Conservation (phyloP, 2,888 invertebrate genomes). For the Himalopsyche tibetana region DNA sequence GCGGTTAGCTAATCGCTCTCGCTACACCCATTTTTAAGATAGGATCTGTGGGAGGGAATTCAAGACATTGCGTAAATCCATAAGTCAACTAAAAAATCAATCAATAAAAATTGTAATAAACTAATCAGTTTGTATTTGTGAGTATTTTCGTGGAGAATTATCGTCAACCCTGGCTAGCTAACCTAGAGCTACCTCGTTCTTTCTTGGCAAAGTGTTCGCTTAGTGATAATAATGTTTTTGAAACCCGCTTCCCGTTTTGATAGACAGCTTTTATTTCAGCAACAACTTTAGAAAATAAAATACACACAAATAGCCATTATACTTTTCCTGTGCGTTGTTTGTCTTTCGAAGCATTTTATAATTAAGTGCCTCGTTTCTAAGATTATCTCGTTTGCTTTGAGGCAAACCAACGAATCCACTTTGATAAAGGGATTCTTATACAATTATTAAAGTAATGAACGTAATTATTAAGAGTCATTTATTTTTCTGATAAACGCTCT, state of each 20-base stretch:
- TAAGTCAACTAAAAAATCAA: no score
- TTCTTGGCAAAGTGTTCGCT: slow-evolving; percentile 39
- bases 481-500: slow-evolving; percentile 1
- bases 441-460: slow-evolving; percentile 28
- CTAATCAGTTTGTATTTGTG: no score
- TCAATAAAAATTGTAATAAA: no score
- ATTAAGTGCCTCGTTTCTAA: slow-evolving; percentile 36
- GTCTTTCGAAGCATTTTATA: slow-evolving; percentile 23
- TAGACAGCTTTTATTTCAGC: slow-evolving; percentile 40
- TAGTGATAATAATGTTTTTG: slow-evolving; percentile 41
- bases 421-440: slow-evolving; percentile 22
- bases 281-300: slow-evolving; percentile 41
- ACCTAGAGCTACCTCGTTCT: background rate
- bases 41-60: no score
- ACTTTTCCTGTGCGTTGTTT: slow-evolving; percentile 38
- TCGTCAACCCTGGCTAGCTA: slow-evolving; percentile 15
- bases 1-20: no score
- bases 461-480: slow-evolving; percentile 2
- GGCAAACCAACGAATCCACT: slow-evolving; percentile 10
- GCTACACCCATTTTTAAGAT: no score
- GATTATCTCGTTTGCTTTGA: slow-evolving; percentile 31
- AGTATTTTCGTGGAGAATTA: no score
- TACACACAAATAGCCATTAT: slow-evolving; percentile 37
- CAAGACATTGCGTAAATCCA: no score
- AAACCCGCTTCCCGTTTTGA: slow-evolving; percentile 31